Conservation (phyloP, 2,888 invertebrate genomes). For the Tetramorium bicarinatum region DNA sequence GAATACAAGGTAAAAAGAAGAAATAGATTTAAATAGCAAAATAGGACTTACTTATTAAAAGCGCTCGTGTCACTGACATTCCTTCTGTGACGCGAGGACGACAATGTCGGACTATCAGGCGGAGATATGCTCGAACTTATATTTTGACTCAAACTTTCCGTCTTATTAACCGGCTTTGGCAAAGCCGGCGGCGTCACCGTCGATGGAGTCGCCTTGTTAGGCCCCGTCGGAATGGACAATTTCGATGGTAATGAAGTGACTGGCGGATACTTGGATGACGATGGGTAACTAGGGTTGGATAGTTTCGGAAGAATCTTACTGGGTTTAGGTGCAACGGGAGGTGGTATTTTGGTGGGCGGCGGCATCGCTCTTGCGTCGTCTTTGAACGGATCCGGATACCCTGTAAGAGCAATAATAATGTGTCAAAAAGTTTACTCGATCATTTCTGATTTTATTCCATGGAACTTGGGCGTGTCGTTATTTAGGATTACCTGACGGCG, state of each 20-base stretch:
- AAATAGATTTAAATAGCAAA: not conserved
- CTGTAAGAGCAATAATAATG: conserved; percentile 73
- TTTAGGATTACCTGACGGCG: conserved; percentile 87
- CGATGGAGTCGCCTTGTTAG: conserved; percentile 71
- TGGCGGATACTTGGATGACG: conserved; percentile 82
- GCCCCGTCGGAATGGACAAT: conserved; percentile 73
- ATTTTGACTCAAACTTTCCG: conserved; percentile 84
- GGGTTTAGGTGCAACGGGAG: conserved; percentile 83
- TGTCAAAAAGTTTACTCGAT: not conserved
- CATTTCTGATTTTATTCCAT: not conserved
- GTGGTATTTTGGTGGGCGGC: conserved; percentile 83
- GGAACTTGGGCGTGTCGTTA: not conserved
- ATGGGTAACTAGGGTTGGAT: conserved; percentile 77
- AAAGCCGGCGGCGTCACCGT: conserved; percentile 76
- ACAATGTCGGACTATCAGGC: conserved; percentile 84
- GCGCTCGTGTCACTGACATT: conserved; percentile 95
- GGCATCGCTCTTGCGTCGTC: conserved; percentile 86
- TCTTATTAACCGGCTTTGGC: conserved; percentile 83
- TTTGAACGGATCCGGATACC: conserved; percentile 91
- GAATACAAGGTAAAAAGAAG: not conserved
- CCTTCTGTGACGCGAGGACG: conserved; percentile 89
- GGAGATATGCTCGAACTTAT: conserved; percentile 84
- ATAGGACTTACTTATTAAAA: conserved; percentile 90
- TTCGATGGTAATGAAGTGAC: conserved; percentile 76
- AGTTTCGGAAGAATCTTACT: conserved; percentile 80